phyloP scores from a whole-genome alignment of 2,888 invertebrate genomes.

The Tetrapedia diversipes region DNA sequence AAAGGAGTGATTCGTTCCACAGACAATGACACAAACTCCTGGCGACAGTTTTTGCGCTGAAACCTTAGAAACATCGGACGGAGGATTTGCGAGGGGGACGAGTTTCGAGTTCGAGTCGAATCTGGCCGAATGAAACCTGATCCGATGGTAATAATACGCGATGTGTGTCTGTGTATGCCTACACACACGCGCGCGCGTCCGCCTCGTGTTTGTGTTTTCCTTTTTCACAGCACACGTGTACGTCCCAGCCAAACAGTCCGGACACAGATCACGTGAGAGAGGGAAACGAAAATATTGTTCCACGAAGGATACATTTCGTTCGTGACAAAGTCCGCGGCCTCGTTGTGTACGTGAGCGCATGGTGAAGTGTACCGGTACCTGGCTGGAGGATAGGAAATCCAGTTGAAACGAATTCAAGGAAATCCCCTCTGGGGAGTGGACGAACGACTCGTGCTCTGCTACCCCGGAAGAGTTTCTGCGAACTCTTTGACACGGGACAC shows the following conservation, averaged over 20 bases:
- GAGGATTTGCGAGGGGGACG: conserved; percentile 40
- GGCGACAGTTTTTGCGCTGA: conserved; percentile 18
- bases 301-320: conserved; percentile 57
- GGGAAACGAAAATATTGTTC: conserved; percentile 66
- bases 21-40: conserved; percentile 1
- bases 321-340: neutral
- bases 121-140: conserved; percentile 58
- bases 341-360: neutral
- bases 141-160: conserved; percentile 52
- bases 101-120: conserved; percentile 48
- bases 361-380: conserved; percentile 36
- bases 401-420: conserved; percentile 71
- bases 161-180: no score
- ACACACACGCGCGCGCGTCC: no score
- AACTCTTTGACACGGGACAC: conserved; percentile 65
- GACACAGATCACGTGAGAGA: conserved; percentile 25
- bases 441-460: conserved; percentile 52
- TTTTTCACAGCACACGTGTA: neutral
- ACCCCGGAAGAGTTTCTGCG: conserved; percentile 51
- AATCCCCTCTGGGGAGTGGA: conserved; percentile 66
- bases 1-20: neutral
- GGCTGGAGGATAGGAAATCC: conserved; percentile 57
- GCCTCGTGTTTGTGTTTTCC: no score
- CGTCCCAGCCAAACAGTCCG: conserved; percentile 33
- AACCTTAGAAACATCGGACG: conserved; percentile 52